A percentile compares a stretch with the other conserved stretches of the same genome.
These are phyloP conservation scores for Elaphurus davidianus DNA, from an alignment of 2,113 vertebrate species.

Conservation along the genomic window DNA sequence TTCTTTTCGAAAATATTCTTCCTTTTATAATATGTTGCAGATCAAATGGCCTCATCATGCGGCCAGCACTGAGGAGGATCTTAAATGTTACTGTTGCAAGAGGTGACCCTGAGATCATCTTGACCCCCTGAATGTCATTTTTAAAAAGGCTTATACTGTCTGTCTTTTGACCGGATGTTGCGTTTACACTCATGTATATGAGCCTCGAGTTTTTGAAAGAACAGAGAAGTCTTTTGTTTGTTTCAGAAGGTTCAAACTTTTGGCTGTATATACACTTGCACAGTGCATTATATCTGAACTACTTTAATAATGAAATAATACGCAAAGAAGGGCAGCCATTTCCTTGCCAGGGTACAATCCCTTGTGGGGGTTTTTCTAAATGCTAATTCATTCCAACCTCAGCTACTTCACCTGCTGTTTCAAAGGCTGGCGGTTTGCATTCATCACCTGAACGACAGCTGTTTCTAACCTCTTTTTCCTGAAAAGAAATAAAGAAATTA, in stretches of 20 bases:
- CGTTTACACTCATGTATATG: conserved; percentile 26
- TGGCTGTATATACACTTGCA: conserved; percentile 62
- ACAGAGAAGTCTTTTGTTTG: conserved; percentile 25
- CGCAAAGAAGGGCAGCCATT: conserved; percentile 75
- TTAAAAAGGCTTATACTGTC: not conserved
- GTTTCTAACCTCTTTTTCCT: conserved; percentile 77
- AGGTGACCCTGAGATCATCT: conserved; percentile 17
- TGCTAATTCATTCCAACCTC: conserved; percentile 84
- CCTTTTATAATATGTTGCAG: not conserved
- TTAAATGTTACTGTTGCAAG: not conserved
- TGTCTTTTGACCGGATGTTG: conserved; percentile 9
- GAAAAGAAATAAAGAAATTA: conserved; percentile 72
- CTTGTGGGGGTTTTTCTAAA: conserved; percentile 76
- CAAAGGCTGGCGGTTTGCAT: conserved; percentile 82
- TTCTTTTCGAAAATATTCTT: conserved; percentile 15
- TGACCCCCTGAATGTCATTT: not conserved
- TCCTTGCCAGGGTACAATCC: conserved; percentile 67
- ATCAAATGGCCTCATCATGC: conserved; percentile 43
- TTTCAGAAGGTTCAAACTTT: conserved; percentile 22
- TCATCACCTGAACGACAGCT: conserved; percentile 86
- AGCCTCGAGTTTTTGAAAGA: conserved; percentile 53
- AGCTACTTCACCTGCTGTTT: conserved; percentile 80
- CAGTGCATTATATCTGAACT: conserved; percentile 62
- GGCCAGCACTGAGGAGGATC: conserved; percentile 31
- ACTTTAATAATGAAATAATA: conserved; percentile 76